Percentiles rank a stretch among this genome's conserved stretches.
Evolutionary conservation across 2,113 vertebrate genomes (phyloP).

Genomic region (Pardalotus punctatus): DNA sequence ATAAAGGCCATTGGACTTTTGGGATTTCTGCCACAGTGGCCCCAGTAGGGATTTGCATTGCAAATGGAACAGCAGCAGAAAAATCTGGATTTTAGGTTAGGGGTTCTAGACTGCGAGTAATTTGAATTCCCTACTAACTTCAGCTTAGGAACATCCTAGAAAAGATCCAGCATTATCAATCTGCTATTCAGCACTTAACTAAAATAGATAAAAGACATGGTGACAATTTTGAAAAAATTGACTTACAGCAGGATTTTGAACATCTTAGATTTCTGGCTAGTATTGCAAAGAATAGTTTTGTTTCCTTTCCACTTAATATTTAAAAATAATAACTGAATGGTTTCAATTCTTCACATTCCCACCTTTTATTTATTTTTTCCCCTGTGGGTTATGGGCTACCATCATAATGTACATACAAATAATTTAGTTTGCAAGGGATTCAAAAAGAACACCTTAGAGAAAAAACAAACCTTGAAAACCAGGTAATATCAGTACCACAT

Average conservation of each 20-base stretch:
- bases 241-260: not conserved
- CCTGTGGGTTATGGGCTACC: not conserved
- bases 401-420: not conserved
- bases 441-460: not conserved
- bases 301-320: not conserved
- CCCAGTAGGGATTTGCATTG: slow-evolving; percentile 31
- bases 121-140: not conserved
- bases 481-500: not conserved
- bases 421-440: not conserved
- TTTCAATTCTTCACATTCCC: not conserved
- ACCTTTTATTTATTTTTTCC: not conserved
- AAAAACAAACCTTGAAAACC: not conserved
- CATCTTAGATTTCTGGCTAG: not conserved
- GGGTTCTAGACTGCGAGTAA: not conserved
- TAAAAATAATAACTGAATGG: not conserved
- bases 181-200: not conserved
- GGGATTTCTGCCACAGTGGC: not conserved
- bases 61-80: slow-evolving; percentile 7
- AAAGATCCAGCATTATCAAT: not conserved
- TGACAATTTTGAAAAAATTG: not conserved
- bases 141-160: not conserved
- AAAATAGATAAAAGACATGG: not conserved
- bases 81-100: not conserved
- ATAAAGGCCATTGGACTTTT: not conserved
- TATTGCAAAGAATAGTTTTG: not conserved